Conservation (phyloP, 2,888 invertebrate genomes). For the Trachelus troglodyta region DNA sequence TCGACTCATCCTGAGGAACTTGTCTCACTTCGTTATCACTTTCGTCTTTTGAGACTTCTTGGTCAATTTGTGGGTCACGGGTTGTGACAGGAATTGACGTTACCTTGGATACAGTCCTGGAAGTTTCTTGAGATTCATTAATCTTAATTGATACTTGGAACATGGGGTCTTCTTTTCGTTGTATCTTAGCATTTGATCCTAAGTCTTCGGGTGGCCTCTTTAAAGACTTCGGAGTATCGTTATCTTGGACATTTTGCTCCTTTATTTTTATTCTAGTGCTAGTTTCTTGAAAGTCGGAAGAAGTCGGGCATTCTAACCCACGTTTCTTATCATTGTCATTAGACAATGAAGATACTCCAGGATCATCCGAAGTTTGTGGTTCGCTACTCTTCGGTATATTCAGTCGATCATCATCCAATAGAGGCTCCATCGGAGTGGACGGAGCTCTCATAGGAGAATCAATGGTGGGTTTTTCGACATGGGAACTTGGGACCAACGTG, state of each 20-base stretch:
- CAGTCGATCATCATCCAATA: not conserved
- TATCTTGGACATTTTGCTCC: not conserved
- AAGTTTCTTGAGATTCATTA: not conserved
- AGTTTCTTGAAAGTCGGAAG: not conserved
- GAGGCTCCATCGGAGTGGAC: not conserved
- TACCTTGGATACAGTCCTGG: not conserved
- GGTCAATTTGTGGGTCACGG: not conserved
- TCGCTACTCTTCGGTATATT: conserved; percentile 1
- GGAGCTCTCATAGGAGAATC: not conserved
- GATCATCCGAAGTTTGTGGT: not conserved
- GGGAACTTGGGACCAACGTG: not conserved
- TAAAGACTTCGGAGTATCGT: not conserved
- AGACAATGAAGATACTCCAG: not conserved
- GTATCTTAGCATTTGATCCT: not conserved
- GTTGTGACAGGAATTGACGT: not conserved
- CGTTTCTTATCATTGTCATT: not conserved
- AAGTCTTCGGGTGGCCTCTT: conserved; percentile 13
- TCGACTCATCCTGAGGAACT: not conserved
- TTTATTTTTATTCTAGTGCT: not conserved
- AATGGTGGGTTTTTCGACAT: not conserved
- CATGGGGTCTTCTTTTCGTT: not conserved
- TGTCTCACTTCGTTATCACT: not conserved
- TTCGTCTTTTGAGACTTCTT: conserved; percentile 8
- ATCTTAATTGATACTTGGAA: not conserved
- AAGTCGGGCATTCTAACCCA: not conserved